Evolutionary conservation across 2,888 invertebrate genomes (phyloP).

Genomic region (Idaea straminata): DNA sequence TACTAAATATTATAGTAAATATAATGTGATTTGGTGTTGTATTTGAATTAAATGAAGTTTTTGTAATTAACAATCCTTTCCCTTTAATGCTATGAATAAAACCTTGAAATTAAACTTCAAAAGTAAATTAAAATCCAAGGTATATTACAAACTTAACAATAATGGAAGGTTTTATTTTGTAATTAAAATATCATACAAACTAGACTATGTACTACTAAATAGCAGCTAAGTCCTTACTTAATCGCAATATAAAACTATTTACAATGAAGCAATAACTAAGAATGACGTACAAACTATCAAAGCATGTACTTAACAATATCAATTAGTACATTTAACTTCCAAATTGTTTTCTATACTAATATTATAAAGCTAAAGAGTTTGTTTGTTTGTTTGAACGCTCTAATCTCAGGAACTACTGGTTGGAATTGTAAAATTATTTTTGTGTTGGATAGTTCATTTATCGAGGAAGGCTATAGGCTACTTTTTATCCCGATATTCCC

Average conservation of each 20-base stretch:
- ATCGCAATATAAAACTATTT: conserved; percentile 9
- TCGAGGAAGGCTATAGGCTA: no score
- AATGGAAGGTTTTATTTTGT: conserved; percentile 11
- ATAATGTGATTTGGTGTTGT: conserved; percentile 81
- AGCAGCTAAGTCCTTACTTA: conserved; percentile 28
- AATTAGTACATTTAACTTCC: conserved; percentile 1
- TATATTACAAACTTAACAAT: conserved; percentile 26
- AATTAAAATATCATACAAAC: conserved; percentile 14
- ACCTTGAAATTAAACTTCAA: conserved; percentile 27
- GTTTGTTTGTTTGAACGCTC: no score
- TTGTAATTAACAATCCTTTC: conserved; percentile 73
- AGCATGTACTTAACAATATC: neutral
- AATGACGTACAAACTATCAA: neutral
- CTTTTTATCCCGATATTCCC: no score
- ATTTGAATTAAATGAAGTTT: conserved; percentile 78
- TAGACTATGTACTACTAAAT: conserved; percentile 5
- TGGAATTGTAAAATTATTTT: no score
- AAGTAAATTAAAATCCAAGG: conserved; percentile 13
- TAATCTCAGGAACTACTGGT: no score
- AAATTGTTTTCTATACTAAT: neutral
- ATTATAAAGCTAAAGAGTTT: no score
- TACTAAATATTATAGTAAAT: conserved; percentile 73
- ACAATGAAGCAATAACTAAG: neutral
- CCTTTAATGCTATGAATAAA: conserved; percentile 41
- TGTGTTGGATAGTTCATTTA: no score